These are phyloP conservation scores for Apotomis capreana DNA, from an alignment of 2,888 invertebrate genomes.

Conservation along the genomic window DNA sequence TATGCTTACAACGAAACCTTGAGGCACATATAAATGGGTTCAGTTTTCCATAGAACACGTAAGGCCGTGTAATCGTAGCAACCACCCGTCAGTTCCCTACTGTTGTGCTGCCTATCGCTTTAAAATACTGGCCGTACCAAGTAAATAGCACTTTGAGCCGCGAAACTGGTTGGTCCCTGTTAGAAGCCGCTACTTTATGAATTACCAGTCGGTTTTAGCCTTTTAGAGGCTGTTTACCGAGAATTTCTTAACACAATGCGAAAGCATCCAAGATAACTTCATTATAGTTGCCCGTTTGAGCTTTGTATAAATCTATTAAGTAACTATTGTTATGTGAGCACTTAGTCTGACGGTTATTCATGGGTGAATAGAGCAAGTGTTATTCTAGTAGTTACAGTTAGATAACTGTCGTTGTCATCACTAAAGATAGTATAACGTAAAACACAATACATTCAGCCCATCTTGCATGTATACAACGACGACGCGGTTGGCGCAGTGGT, in stretches of 20 bases:
- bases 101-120: constrained; percentile 52
- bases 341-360: not conserved
- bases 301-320: constrained; percentile 13
- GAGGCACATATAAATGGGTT: constrained; percentile 26
- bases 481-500: too few relatives aligned
- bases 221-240: constrained; percentile 26
- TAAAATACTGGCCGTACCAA: constrained; percentile 45
- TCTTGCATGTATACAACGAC: not conserved
- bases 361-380: not conserved
- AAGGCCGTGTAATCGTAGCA: constrained; percentile 46
- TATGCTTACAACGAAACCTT: constrained; percentile 23
- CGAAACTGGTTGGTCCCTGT: constrained; percentile 46
- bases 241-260: constrained; percentile 35
- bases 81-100: constrained; percentile 47
- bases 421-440: not conserved
- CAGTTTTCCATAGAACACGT: constrained; percentile 24
- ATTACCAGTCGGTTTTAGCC: constrained; percentile 37
- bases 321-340: constrained; percentile 11
- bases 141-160: constrained; percentile 46
- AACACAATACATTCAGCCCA: not conserved
- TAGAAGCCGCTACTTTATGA: constrained; percentile 40
- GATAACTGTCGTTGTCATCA: constrained; percentile 4
- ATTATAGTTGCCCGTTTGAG: constrained; percentile 16
- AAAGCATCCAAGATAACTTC: constrained; percentile 33
- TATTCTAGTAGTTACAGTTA: not conserved